Evolutionary conservation across 2,888 invertebrate species (phyloP).

Genomic region (Entomobrya multifasciata): DNA sequence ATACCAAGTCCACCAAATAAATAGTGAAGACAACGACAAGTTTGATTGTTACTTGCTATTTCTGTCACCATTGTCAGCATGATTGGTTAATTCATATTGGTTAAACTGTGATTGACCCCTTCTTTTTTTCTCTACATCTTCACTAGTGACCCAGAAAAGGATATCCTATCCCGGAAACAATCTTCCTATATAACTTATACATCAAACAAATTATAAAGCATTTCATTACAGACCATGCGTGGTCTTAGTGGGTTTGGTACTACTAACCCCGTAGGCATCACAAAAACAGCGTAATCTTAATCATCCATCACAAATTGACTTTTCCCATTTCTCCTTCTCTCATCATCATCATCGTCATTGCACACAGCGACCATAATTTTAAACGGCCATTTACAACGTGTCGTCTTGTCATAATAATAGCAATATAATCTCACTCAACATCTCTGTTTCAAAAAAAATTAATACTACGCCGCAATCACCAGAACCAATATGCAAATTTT

Average conservation of each 20-base stretch:
- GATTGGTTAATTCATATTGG: not conserved
- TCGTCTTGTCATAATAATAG: not conserved
- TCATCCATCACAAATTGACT: conserved; percentile 58
- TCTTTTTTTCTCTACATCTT: conserved; percentile 4
- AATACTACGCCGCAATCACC: not conserved
- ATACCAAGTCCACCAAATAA: conserved; percentile 27
- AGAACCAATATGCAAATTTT: conserved; percentile 51
- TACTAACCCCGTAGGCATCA: conserved; percentile 30
- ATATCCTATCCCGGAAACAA: conserved; percentile 73
- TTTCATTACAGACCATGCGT: not conserved
- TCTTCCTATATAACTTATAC: not conserved
- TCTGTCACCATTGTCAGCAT: not conserved
- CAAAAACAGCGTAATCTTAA: not conserved
- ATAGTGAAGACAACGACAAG: not conserved
- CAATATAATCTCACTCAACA: not conserved
- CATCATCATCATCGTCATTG: too few species aligned
- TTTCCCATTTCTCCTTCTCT: not conserved
- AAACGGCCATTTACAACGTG: not conserved
- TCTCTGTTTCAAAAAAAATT: conserved; percentile 22
- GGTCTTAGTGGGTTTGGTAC: not conserved
- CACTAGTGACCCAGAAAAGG: conserved; percentile 72
- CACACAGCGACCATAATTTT: too few species aligned
- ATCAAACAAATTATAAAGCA: not conserved
- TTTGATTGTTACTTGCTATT: not conserved
- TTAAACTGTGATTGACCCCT: conserved; percentile 61